Conservation (phyloP, 2,113 vertebrate genomes). For the Calidris pygmaea region DNA sequence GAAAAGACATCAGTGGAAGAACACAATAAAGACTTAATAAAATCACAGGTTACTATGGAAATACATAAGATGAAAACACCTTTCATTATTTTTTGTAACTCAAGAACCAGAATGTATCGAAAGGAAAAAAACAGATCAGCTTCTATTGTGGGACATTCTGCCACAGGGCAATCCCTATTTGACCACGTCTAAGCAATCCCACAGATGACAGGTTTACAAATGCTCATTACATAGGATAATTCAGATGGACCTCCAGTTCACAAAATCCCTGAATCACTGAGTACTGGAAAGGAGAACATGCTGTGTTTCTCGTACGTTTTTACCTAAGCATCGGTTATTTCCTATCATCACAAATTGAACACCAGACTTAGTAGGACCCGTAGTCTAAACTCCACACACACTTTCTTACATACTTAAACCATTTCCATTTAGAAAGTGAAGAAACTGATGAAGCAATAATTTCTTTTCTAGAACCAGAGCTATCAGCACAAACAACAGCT, state of each 20-base stretch:
- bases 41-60: not conserved
- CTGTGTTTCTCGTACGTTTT: not conserved
- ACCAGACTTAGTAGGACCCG: not conserved
- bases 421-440: not conserved
- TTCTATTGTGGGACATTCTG: not conserved
- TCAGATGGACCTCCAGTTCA: not conserved
- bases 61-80: not conserved
- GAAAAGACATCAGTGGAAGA: not conserved
- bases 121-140: not conserved
- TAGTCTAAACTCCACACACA: not conserved
- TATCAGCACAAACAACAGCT: conserved; percentile 19
- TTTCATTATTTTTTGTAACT: not conserved
- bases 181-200: not conserved
- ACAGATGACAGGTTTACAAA: not conserved
- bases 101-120: not conserved
- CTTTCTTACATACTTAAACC: not conserved
- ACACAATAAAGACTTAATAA: not conserved
- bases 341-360: not conserved
- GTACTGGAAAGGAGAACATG: not conserved
- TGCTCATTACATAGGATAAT: not conserved
- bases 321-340: not conserved
- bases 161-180: not conserved
- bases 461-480: conserved; percentile 15
- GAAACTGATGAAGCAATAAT: not conserved
- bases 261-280: not conserved